These are phyloP conservation scores for Saxidomus purpurata DNA, from an alignment of 1,140 invertebrate genomes.

Conservation along the genomic window DNA sequence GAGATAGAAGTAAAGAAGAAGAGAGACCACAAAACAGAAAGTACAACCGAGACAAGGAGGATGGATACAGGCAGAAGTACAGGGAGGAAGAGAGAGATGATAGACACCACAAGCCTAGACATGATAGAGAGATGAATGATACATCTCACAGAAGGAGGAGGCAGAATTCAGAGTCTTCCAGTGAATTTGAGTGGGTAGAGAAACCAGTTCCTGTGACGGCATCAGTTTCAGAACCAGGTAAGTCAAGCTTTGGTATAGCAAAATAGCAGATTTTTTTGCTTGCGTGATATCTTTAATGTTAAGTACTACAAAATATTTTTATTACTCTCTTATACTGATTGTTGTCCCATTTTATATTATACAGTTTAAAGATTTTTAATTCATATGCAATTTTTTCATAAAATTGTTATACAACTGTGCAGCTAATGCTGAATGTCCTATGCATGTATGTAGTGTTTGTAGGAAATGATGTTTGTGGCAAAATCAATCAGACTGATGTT, in stretches of 20 bases:
- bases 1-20: neutral
- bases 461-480: too few species aligned
- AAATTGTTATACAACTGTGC: too few species aligned
- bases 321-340: too few species aligned
- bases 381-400: too few species aligned
- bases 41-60: neutral
- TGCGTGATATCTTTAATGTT: too few species aligned
- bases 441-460: too few species aligned
- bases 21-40: neutral
- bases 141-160: neutral
- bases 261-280: neutral
- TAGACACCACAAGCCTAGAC: neutral
- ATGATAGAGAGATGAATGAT: neutral
- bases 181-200: slow-evolving; percentile 74
- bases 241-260: neutral
- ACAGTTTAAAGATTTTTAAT: too few species aligned
- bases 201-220: slow-evolving; percentile 47
- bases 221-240: slow-evolving; percentile 54
- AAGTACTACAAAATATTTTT: too few species aligned
- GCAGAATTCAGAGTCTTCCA: slow-evolving; percentile 32
- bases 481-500: too few species aligned
- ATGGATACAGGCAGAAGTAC: neutral
- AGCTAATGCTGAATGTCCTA: too few species aligned
- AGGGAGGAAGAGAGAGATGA: slow-evolving; percentile 5
- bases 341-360: too few species aligned